Percentiles rank a stretch among this genome's conserved stretches.
These are phyloP conservation scores for Dione juno DNA, from an alignment of 2,888 invertebrate species.

Conservation along the genomic window DNA sequence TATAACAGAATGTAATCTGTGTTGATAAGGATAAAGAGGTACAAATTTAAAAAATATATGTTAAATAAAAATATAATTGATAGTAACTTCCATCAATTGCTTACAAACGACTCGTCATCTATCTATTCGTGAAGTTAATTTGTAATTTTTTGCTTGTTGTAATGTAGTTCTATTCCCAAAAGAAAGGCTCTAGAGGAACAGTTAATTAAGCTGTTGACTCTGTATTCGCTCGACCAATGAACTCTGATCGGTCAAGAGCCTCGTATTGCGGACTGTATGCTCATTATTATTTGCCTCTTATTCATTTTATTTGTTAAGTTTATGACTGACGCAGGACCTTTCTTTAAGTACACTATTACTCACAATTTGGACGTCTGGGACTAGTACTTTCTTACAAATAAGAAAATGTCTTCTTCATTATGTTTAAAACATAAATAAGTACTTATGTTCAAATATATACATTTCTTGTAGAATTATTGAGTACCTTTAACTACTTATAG, in stretches of 20 bases:
- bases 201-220: slow-evolving; percentile 37
- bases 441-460: neutral
- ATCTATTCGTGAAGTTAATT: neutral
- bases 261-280: slow-evolving; percentile 55
- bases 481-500: too few species aligned
- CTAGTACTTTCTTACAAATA: slow-evolving; percentile 22
- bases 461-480: too few species aligned
- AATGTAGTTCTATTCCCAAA: slow-evolving; percentile 1
- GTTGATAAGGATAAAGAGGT: neutral
- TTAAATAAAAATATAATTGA: slow-evolving; percentile 1
- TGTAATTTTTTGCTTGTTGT: neutral
- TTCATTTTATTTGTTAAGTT: slow-evolving; percentile 46
- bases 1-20: neutral
- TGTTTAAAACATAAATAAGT: neutral
- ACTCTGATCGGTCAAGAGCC: slow-evolving; percentile 72
- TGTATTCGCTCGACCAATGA: slow-evolving; percentile 57
- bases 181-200: slow-evolving; percentile 20
- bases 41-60: too few species aligned
- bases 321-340: slow-evolving; percentile 44
- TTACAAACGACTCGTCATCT: neutral
- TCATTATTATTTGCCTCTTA: slow-evolving; percentile 53
- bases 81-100: neutral
- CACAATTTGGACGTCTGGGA: slow-evolving; percentile 26
- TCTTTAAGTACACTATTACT: slow-evolving; percentile 35
- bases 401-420: slow-evolving; percentile 5